phyloP scores from a whole-genome alignment of 2,797 vertebrate genomes.

The Florisuga fusca region DNA sequence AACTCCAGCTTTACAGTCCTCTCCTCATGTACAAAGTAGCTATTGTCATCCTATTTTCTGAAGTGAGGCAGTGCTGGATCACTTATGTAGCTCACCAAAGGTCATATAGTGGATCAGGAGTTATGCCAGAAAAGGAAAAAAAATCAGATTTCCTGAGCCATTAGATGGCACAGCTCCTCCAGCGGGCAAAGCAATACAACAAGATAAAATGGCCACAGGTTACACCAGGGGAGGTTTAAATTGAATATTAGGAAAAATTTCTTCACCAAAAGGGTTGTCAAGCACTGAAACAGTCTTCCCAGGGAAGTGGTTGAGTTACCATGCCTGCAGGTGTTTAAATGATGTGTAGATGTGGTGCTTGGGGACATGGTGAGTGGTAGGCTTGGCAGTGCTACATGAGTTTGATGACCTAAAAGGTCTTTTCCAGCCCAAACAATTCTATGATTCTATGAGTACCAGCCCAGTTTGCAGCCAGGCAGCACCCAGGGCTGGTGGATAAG shows the following conservation, averaged over 20 bases:
- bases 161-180: background rate
- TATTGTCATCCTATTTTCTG: background rate
- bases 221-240: too few species aligned
- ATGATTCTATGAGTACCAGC: background rate
- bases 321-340: too few species aligned
- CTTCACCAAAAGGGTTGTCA: too few species aligned
- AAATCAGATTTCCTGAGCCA: background rate
- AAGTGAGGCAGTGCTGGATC: background rate
- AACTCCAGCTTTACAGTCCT: background rate
- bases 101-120: background rate
- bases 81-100: background rate
- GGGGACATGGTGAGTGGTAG: too few species aligned
- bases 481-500: background rate
- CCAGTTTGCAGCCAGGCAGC: background rate
- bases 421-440: too few species aligned
- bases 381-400: too few species aligned
- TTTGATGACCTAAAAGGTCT: too few species aligned
- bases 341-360: too few species aligned
- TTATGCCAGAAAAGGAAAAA: background rate
- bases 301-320: too few species aligned
- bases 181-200: background rate
- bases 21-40: accelerated
- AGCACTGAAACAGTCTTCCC: too few species aligned
- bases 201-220: too few species aligned
- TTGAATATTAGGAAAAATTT: too few species aligned